These are phyloP conservation scores for Xenopus petersii DNA, from an alignment of 2,797 vertebrate genomes.

Conservation along the genomic window DNA sequence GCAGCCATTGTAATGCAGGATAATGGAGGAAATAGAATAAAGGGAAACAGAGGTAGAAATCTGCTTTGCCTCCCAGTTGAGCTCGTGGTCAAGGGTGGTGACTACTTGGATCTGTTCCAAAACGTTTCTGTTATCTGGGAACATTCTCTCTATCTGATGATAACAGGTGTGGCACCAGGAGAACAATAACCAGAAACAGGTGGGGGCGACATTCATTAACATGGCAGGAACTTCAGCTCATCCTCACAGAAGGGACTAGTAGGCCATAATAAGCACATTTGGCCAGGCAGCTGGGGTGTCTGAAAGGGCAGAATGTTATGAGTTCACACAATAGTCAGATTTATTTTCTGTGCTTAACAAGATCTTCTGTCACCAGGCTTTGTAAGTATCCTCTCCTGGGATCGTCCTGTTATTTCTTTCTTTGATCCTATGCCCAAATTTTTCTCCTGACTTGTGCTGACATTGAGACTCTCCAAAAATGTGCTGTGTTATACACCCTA, in stretches of 20 bases:
- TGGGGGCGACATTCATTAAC: slow-evolving; percentile 52
- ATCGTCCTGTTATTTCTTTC: no score
- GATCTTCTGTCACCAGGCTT: background rate
- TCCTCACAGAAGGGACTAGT: slow-evolving; percentile 52
- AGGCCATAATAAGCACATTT: slow-evolving; percentile 53
- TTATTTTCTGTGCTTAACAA: slow-evolving; percentile 35
- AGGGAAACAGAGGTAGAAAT: background rate
- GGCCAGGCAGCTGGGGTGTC: slow-evolving; percentile 33
- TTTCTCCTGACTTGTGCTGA: no score
- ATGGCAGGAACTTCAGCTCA: slow-evolving; percentile 55
- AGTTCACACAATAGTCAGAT: slow-evolving; percentile 62
- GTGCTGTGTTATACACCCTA: no score
- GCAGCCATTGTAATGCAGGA: background rate
- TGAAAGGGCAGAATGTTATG: slow-evolving; percentile 56
- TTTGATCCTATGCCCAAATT: no score
- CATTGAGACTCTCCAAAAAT: no score
- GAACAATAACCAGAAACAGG: slow-evolving; percentile 75
- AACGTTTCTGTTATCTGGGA: slow-evolving; percentile 54
- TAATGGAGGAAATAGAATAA: slow-evolving; percentile 4
- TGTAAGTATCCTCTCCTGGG: no score
- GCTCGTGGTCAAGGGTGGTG: slow-evolving; percentile 26
- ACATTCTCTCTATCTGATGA: slow-evolving; percentile 46
- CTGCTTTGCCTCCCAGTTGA: background rate
- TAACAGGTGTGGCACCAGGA: slow-evolving; percentile 63
- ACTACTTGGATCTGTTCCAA: slow-evolving; percentile 49